A percentile compares a stretch with the other conserved stretches of the same genome.
These are phyloP conservation scores for Battus philenor DNA, from an alignment of 1,140 invertebrate genomes.

Conservation along the genomic window DNA sequence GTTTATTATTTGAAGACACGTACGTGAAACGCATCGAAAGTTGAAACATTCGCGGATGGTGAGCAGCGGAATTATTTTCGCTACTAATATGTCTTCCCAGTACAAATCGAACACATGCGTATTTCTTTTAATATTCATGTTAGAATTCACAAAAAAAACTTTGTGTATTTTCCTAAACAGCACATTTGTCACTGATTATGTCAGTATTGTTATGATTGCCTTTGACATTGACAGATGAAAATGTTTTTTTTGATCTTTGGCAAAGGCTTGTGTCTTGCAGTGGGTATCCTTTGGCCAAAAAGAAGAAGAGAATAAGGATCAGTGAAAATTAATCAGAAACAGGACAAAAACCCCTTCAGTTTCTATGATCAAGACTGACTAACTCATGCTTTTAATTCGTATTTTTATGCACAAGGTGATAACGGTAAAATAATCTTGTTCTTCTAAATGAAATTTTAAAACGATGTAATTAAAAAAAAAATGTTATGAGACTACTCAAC, in stretches of 20 bases:
- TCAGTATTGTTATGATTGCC: conserved; percentile 1
- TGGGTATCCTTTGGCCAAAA: background rate
- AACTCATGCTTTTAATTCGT: too few species aligned
- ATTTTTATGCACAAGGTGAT: too few species aligned
- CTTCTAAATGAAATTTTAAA: too few species aligned
- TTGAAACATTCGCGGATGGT: conserved; percentile 75
- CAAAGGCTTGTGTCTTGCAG: too few species aligned
- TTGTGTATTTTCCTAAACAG: background rate
- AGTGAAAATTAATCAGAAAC: background rate
- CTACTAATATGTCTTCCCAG: conserved; percentile 78
- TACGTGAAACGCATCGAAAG: conserved; percentile 75
- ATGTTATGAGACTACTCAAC: background rate
- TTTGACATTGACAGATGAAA: conserved; percentile 8
- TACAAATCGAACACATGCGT: conserved; percentile 75
- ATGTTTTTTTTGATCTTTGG: too few species aligned
- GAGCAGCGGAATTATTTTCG: conserved; percentile 67
- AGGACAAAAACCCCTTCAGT: background rate
- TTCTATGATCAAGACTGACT: too few species aligned
- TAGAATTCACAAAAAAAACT: conserved; percentile 15
- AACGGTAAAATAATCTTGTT: too few species aligned
- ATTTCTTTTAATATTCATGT: conserved; percentile 54
- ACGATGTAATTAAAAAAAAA: background rate
- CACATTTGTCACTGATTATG: background rate
- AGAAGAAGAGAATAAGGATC: background rate
- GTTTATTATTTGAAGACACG: conserved; percentile 62